phyloP scores from a whole-genome alignment of 2,113 vertebrate genomes.

The Phyllopteryx taeniolatus region DNA sequence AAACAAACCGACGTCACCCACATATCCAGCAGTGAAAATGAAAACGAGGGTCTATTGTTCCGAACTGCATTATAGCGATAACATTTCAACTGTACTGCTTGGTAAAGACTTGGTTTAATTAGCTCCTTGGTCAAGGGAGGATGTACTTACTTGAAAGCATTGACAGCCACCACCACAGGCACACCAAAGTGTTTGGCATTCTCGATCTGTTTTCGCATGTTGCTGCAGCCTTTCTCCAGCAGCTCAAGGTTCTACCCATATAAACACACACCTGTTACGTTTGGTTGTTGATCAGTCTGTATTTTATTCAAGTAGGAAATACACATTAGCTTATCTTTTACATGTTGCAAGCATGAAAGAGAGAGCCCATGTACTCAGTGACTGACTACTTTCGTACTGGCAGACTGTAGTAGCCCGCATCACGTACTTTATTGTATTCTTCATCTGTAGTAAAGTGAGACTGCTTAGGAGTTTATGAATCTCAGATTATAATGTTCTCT shows the following conservation, averaged over 20 bases:
- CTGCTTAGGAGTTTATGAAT: not conserved
- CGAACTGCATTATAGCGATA: too few relatives aligned
- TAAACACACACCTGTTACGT: not conserved
- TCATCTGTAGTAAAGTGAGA: not conserved
- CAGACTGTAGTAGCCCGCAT: not conserved
- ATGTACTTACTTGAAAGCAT: conserved; percentile 88
- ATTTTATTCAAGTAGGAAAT: not conserved
- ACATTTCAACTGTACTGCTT: not conserved
- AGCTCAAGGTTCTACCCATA: conserved; percentile 84
- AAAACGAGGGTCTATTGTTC: too few relatives aligned
- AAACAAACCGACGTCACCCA: too few relatives aligned
- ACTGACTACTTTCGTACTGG: not conserved
- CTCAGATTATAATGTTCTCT: not conserved
- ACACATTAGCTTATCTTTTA: not conserved
- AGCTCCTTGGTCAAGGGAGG: not conserved
- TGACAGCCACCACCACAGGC: conserved; percentile 92
- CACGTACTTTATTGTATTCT: not conserved
- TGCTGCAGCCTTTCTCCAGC: conserved; percentile 89
- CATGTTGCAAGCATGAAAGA: not conserved
- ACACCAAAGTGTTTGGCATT: conserved; percentile 89
- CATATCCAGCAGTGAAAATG: too few relatives aligned
- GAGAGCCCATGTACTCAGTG: not conserved
- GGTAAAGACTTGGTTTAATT: not conserved
- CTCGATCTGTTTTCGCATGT: conserved; percentile 92
- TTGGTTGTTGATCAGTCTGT: not conserved